A percentile compares a stretch with the other conserved stretches of the same genome.
These are phyloP conservation scores for Athene cunicularia DNA, from an alignment of 2,113 vertebrate species.

Conservation along the genomic window DNA sequence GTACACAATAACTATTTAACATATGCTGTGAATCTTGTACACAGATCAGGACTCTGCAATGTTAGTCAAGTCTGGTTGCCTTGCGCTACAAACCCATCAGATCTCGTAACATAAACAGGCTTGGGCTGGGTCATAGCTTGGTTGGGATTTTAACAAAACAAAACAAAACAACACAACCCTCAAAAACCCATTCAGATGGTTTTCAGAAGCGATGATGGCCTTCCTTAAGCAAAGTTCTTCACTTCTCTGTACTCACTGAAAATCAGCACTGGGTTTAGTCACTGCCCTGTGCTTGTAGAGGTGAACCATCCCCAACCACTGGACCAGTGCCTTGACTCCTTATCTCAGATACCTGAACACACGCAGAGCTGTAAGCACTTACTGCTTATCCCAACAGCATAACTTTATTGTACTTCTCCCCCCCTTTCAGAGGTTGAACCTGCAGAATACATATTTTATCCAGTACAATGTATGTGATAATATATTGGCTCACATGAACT, in stretches of 20 bases:
- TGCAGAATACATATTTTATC: not conserved
- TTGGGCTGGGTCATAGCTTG: constrained; percentile 7
- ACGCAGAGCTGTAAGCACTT: not conserved
- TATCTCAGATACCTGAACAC: not conserved
- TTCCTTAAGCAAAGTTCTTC: not conserved
- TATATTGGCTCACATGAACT: not conserved
- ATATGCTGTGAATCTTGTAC: constrained; percentile 62
- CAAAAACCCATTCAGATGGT: not conserved
- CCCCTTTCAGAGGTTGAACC: not conserved
- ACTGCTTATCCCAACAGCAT: not conserved
- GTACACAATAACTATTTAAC: constrained; percentile 67
- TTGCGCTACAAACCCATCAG: not conserved
- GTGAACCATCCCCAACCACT: not conserved
- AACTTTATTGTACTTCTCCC: not conserved
- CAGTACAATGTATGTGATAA: not conserved
- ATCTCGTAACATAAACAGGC: constrained; percentile 39
- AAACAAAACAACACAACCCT: not conserved
- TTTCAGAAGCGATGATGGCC: not conserved
- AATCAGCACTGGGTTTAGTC: not conserved
- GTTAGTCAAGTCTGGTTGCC: constrained; percentile 27
- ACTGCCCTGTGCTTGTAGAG: not conserved
- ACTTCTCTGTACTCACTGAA: not conserved
- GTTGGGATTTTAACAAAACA: constrained; percentile 5
- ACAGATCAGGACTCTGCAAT: constrained; percentile 22
- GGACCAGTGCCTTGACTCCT: not conserved